Evolutionary conservation across 1,140 invertebrate genomes (phyloP).

Genomic region (Leptopilina boulardi): DNA sequence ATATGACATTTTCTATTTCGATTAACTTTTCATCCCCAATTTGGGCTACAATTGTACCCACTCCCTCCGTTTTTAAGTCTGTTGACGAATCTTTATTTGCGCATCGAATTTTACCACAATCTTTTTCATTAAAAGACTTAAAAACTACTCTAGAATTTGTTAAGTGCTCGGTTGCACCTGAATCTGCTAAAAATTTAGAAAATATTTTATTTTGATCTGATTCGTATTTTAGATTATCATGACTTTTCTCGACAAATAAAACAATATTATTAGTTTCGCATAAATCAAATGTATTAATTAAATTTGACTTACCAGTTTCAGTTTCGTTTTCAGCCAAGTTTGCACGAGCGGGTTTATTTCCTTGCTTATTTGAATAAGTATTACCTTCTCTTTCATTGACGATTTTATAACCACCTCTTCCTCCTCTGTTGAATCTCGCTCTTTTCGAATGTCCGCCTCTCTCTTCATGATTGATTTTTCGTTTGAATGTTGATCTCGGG

Average conservation of each 20-base stretch:
- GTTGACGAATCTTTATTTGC: conserved; percentile 35
- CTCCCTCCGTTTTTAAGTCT: conserved; percentile 39
- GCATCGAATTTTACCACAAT: too few relatives aligned
- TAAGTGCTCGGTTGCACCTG: neutral
- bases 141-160: too few relatives aligned
- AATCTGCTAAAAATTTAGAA: neutral
- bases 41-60: neutral
- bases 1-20: conserved; percentile 39
- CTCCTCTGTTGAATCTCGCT: neutral
- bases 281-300: too few relatives aligned
- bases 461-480: neutral
- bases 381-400: neutral
- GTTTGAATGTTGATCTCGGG: conserved; percentile 22
- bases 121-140: too few relatives aligned
- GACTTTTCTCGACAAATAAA: too few relatives aligned
- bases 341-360: neutral
- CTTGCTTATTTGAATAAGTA: neutral
- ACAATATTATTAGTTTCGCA: too few relatives aligned
- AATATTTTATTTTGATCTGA: too few relatives aligned
- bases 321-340: neutral
- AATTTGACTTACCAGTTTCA: too few relatives aligned
- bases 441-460: neutral
- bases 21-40: neutral
- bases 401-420: neutral
- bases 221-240: too few relatives aligned